These are phyloP conservation scores for Xyrichtys novacula DNA, from an alignment of 2,797 vertebrate species.

Conservation along the genomic window DNA sequence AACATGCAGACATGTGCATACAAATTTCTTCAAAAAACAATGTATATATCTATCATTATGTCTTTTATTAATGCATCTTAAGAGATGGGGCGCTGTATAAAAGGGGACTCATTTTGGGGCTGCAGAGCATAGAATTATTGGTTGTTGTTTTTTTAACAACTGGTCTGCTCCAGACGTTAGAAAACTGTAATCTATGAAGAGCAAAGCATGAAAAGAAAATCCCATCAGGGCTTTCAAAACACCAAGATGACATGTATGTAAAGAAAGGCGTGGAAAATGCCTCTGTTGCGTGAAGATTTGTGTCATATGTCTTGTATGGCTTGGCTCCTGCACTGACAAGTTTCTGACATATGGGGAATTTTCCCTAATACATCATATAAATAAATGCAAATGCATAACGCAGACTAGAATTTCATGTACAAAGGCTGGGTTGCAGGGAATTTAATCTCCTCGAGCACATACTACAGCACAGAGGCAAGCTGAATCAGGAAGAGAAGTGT, in stretches of 20 bases:
- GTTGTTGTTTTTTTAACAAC: slow-evolving; percentile 26
- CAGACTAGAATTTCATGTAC: slow-evolving; percentile 33
- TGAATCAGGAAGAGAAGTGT: slow-evolving; percentile 69
- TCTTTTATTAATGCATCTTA: slow-evolving; percentile 6
- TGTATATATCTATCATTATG: slow-evolving; percentile 1
- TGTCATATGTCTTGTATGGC: slow-evolving; percentile 33
- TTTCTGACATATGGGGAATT: slow-evolving; percentile 61
- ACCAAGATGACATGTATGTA: slow-evolving; percentile 38
- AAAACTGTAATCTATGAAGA: slow-evolving; percentile 35
- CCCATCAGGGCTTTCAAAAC: slow-evolving; percentile 40
- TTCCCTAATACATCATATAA: slow-evolving; percentile 63
- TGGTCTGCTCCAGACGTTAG: slow-evolving; percentile 40
- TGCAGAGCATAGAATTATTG: neutral
- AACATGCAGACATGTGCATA: slow-evolving; percentile 25
- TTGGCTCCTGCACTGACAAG: slow-evolving; percentile 58
- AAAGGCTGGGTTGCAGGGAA: slow-evolving; percentile 41
- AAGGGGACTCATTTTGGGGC: slow-evolving; percentile 1
- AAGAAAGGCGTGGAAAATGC: slow-evolving; percentile 46
- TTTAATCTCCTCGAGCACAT: slow-evolving; percentile 31
- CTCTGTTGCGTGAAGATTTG: slow-evolving; percentile 32
- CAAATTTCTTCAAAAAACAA: slow-evolving; percentile 11
- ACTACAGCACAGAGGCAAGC: slow-evolving; percentile 44
- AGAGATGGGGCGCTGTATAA: neutral
- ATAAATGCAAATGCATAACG: slow-evolving; percentile 51
- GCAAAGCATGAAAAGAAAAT: slow-evolving; percentile 18